Base-by-base conservation (phyloP, 2,888 invertebrate species). In the Eulithis testata region DNA sequence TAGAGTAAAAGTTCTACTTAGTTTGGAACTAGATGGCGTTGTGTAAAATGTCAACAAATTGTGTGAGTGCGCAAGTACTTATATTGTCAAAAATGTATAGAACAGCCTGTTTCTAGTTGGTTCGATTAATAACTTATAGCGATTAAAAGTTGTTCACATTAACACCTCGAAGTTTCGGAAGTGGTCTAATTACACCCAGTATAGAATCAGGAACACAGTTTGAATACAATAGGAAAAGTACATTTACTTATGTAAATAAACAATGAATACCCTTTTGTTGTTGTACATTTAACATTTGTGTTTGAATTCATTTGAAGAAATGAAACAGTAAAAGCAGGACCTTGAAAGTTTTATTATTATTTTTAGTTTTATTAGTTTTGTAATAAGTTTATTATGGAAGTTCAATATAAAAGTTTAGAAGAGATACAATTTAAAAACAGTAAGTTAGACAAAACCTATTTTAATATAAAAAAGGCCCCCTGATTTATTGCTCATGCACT, bases 141-240 rank as follows among this genome's bases (percentile, higher is more conserved):
- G n/a, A n/a, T 31, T 31, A 0, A 5, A 3, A 31, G 6, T 5
- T 6, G 3, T 4, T 6, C 31, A 4, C 31, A 3, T 31, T 6
- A 31, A 4, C 31, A 1, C 3, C 31, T 0, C 31, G 6, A 31
- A 31, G 31, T 31, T 31, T 31, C 6, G 31, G 31, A 2, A 31
- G 31, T 2, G 6, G 3, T 31, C 31, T 31, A 6, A 9, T 40
- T 66, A 57, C 4, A 49, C 49, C 21, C 11, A 21, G 21, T 70
- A 31, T 43, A 63, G 37, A 52, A 61, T 54, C 47, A 57, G 72
- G 66, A 68, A 63, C 66, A 65, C 27, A 66, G 74, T 79, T 81
- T 73, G 72, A 77, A 81, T 81, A 81, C 81, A 80, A 81, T 79
- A 66, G 72, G 12, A 52, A 21, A 60, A 51, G 54, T 6, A 60